phyloP scores from a whole-genome alignment of 2,888 invertebrate species.

The Trisateles emortualis region DNA sequence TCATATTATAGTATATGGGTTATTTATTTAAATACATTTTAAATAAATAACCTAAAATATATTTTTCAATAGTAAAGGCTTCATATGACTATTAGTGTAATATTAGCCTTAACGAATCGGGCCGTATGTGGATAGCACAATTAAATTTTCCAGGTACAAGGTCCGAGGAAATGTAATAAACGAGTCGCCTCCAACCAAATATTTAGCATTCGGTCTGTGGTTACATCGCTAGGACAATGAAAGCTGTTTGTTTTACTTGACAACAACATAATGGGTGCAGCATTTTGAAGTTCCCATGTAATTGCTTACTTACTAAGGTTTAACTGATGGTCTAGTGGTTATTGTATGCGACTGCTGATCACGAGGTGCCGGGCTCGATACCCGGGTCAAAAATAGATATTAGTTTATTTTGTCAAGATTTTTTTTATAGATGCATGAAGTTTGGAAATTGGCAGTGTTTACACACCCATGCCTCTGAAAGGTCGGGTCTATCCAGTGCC shows the following conservation, averaged over 20 bases:
- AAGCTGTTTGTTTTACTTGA: slow-evolving; percentile 37
- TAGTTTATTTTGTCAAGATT: no score
- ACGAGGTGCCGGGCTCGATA: no score
- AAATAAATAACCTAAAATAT: no score
- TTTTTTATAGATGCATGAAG: no score
- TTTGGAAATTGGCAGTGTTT: no score
- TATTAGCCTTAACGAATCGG: slow-evolving; percentile 51
- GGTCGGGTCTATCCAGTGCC: no score
- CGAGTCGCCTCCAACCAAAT: slow-evolving; percentile 74
- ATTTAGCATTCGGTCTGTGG: slow-evolving; percentile 65
- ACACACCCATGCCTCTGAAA: no score
- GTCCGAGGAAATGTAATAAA: slow-evolving; percentile 80
- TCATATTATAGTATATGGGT: no score
- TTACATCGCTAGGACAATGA: slow-evolving; percentile 48
- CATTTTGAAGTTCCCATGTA: slow-evolving; percentile 5
- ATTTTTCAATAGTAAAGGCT: background rate
- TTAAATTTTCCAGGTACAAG: slow-evolving; percentile 75
- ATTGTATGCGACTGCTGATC: no score
- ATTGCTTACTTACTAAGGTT: slow-evolving; percentile 2
- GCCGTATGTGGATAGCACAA: slow-evolving; percentile 73
- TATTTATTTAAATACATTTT: no score
- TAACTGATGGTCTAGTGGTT: no score
- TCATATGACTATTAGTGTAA: slow-evolving; percentile 18
- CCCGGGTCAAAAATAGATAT: no score
- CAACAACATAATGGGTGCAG: slow-evolving; percentile 25